A percentile compares a stretch with the other conserved stretches of the same genome.
phyloP scores from a whole-genome alignment of 1,140 invertebrate genomes.

The Zaprionus gabonicus region DNA sequence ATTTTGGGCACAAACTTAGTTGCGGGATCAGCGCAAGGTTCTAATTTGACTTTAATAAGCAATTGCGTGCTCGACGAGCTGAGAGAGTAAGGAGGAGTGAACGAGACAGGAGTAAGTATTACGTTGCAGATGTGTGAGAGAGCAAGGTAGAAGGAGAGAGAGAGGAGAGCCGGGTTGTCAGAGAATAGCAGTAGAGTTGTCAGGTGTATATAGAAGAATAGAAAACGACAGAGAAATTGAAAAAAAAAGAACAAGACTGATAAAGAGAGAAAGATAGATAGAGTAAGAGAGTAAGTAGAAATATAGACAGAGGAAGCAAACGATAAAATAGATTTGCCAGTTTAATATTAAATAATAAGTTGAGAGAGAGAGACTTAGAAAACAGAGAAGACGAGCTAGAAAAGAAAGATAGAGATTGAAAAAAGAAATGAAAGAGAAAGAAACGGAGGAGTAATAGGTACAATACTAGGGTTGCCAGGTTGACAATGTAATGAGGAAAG shows the following conservation, averaged over 20 bases:
- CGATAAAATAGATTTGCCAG: too few relatives aligned
- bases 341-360: not conserved
- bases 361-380: not conserved
- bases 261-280: too few relatives aligned
- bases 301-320: too few relatives aligned
- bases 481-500: too few relatives aligned
- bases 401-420: not conserved
- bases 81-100: not conserved
- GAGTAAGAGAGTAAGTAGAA: too few relatives aligned
- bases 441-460: not conserved
- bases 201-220: not conserved
- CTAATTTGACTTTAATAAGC: slow-evolving; percentile 74
- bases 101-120: not conserved
- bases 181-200: not conserved
- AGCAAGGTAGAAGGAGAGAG: not conserved
- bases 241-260: too few relatives aligned
- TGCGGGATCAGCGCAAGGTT: slow-evolving; percentile 21
- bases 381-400: not conserved
- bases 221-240: too few relatives aligned
- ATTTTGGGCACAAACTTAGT: not conserved
- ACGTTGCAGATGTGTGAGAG: not conserved
- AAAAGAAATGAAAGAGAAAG: not conserved
- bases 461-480: too few relatives aligned
- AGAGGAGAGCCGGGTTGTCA: not conserved
- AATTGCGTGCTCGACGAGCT: slow-evolving; percentile 54